phyloP scores from a whole-genome alignment of 2,797 vertebrate genomes.

The Lepidocolaptes lacrymiger region DNA sequence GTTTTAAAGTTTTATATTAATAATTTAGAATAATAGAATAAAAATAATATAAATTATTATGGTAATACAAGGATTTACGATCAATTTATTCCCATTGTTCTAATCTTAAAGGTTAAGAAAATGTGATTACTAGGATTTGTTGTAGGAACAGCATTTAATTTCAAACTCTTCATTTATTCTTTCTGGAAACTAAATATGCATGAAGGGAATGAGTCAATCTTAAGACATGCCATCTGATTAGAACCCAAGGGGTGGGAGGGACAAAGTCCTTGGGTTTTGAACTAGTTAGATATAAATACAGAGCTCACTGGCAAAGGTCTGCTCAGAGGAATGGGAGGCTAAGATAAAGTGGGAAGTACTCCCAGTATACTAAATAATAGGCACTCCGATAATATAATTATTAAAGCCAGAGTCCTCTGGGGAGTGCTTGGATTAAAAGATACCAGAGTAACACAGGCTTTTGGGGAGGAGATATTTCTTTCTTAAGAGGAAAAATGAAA shows the following conservation, averaged over 20 bases:
- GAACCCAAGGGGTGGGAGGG: slow-evolving; percentile 3
- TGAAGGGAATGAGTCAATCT: slow-evolving; percentile 39
- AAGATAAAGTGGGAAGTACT: not conserved
- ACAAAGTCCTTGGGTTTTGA: slow-evolving; percentile 48
- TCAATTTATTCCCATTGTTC: not conserved
- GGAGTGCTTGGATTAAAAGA: not conserved
- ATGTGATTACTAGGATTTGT: not conserved
- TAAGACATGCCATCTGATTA: slow-evolving; percentile 32
- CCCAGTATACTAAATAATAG: not conserved
- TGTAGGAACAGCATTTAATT: not conserved
- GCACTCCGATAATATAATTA: not conserved
- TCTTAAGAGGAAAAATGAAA: not conserved
- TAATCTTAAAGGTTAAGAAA: not conserved
- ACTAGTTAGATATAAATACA: slow-evolving; percentile 25
- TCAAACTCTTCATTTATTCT: not conserved
- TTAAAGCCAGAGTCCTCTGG: not conserved
- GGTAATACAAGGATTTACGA: not conserved
- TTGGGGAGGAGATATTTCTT: not conserved
- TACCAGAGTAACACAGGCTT: not conserved
- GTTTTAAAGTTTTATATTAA: not conserved
- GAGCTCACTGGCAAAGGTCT: not conserved
- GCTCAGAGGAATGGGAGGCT: not conserved
- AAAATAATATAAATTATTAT: not conserved
- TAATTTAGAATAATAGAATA: not conserved
- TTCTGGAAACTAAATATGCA: not conserved